phyloP scores from a whole-genome alignment of 1,140 invertebrate species.

The Anastrepha ludens region DNA sequence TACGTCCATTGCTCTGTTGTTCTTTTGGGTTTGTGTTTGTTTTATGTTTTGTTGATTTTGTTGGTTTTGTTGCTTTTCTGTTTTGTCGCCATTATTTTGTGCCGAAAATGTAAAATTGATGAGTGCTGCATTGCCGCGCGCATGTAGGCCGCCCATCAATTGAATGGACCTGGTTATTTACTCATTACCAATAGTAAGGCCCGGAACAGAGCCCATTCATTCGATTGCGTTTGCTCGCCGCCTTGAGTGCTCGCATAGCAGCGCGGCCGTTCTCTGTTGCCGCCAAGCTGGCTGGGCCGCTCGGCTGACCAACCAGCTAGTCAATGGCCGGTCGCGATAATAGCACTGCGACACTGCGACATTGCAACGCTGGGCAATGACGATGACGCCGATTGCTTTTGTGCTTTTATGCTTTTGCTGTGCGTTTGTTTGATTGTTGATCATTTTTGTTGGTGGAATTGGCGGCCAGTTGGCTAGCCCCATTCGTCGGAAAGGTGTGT shows the following conservation, averaged over 20 bases:
- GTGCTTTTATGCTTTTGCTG: neutral
- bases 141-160: slow-evolving; percentile 45
- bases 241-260: neutral
- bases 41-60: slow-evolving; percentile 19
- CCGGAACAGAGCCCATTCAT: neutral
- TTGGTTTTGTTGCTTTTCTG: slow-evolving; percentile 14
- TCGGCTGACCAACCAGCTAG: neutral
- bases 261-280: neutral
- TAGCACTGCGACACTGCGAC: neutral
- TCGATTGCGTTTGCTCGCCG: neutral
- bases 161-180: slow-evolving; percentile 29
- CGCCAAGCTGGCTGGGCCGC: slow-evolving; percentile 58
- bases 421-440: neutral
- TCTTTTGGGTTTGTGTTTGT: neutral
- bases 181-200: slow-evolving; percentile 27
- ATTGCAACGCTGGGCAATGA: neutral
- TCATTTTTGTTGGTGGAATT: neutral
- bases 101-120: slow-evolving; percentile 52
- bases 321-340: neutral
- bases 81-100: slow-evolving; percentile 46
- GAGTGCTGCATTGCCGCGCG: slow-evolving; percentile 16
- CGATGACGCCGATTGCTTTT: neutral
- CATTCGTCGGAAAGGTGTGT: slow-evolving; percentile 20
- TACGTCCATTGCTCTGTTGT: slow-evolving; percentile 32
- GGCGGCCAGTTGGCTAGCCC: slow-evolving; percentile 42